Conservation (phyloP, 2,797 vertebrate genomes). For the Gouania willdenowi region DNA sequence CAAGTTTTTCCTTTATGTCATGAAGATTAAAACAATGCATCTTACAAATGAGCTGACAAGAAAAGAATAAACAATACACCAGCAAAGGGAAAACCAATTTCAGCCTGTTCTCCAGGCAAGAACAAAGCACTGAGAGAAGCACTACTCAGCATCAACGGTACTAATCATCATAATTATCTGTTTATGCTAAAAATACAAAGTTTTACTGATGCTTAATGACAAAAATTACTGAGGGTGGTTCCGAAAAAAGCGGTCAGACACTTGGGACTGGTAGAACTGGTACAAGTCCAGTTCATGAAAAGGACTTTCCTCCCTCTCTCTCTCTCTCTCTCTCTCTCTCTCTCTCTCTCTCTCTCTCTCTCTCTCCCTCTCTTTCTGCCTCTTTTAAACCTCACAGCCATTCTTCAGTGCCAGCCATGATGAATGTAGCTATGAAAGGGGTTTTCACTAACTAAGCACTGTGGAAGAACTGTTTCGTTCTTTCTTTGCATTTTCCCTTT, state of each 20-base stretch:
- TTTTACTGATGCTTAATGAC: conserved; percentile 3
- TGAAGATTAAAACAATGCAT: too few species aligned
- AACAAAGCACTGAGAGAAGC: too few species aligned
- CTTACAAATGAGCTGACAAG: too few species aligned
- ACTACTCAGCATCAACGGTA: too few species aligned
- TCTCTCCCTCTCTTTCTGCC: conserved; percentile 10
- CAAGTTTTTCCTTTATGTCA: too few species aligned
- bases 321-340: conserved; percentile 3
- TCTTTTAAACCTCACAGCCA: conserved; percentile 27
- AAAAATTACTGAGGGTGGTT: conserved; percentile 2
- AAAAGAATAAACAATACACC: too few species aligned
- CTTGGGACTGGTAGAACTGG: conserved; percentile 21
- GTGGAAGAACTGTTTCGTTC: conserved; percentile 27
- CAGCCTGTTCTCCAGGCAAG: too few species aligned
- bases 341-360: conserved; percentile 13
- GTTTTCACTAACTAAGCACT: conserved; percentile 45
- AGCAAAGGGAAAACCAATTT: too few species aligned
- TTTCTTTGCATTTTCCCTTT: conserved; percentile 39
- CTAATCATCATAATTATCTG: too few species aligned
- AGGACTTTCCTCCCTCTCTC: conserved; percentile 22
- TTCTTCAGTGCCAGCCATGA: conserved; percentile 58
- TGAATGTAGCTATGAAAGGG: conserved; percentile 61
- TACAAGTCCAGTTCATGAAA: conserved; percentile 15
- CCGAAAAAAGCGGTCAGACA: conserved; percentile 12
- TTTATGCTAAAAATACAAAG: too few species aligned